Evolutionary conservation across 2,113 vertebrate genomes (phyloP), one percentile per base, ranked within the genome.

Genomic region (Salminus brasiliensis): DNA sequence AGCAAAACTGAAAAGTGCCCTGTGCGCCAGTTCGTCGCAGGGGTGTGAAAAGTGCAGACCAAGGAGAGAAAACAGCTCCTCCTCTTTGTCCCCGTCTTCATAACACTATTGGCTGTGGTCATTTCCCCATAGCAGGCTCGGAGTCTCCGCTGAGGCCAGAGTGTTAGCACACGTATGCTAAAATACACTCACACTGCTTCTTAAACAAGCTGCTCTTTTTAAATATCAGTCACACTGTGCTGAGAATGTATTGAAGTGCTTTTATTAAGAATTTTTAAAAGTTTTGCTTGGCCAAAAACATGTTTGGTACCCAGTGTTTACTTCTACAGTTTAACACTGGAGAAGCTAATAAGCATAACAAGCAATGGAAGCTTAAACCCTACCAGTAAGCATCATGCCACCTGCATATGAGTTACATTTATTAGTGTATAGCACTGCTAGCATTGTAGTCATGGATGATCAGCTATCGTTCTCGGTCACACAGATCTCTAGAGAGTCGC

Each of bases 1-100:
- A 75, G 57, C 30, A 70, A 66, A 30, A 59, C 34, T 41, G 41
- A 62, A 81, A 65, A 72, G 43, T 68, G 25, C 53, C n/a, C 67
- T 27, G 30, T 65, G 23, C n/a, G 9, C 52, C 63, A 43, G 32
- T 45, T 55, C 41, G 43, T 49, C 30, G 39, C 36, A 29, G 52
- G 52, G 34, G 68, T 25, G 43, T 25, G 41, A 57, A 72, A 80
- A 80, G 27, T 32, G 11, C 65, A 74, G 65, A 74, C 41, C 11
- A 7, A 49, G 39, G 57, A 34, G 45, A 39, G 32, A 39, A 21
- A 66, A 23, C 62, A n/a, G 62, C 34, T 49, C 27, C 60, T 15
- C 23, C 13, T 41, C 21, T 23, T 43, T 32, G n/a, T 21, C 36
- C 29, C 30, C 15, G 13, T 30, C 45, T 52, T 47, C 41, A n/a